Percentiles rank a stretch among this genome's conserved stretches.
These are phyloP conservation scores for Muraenolepis orangiensis DNA, from an alignment of 2,797 vertebrate genomes.

Conservation along the genomic window DNA sequence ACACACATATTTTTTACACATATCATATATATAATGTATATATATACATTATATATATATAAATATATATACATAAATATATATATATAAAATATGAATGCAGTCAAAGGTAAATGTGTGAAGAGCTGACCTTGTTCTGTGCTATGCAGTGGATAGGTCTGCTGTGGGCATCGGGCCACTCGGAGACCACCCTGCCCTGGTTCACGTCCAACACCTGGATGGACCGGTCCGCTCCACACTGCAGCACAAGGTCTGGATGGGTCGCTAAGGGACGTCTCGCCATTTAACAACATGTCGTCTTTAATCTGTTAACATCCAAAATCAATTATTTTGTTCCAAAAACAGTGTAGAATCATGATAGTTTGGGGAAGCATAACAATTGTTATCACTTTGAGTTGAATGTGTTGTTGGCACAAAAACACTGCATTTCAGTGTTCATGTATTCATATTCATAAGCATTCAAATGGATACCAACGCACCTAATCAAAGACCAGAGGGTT, in stretches of 20 bases:
- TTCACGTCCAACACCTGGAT: constrained; percentile 89
- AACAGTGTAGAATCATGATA: neutral
- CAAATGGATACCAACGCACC: neutral
- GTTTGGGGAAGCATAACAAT: neutral
- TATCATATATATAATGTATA: no score
- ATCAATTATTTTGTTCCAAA: neutral
- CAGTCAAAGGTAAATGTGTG: neutral
- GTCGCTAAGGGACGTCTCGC: constrained; percentile 39
- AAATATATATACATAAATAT: no score
- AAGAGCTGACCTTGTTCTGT: constrained; percentile 82
- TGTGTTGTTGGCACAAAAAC: neutral
- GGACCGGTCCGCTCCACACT: constrained; percentile 77
- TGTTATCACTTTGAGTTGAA: no score
- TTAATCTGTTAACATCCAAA: neutral
- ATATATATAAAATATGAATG: no score
- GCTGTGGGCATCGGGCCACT: constrained; percentile 77
- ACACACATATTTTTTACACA: no score
- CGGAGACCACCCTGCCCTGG: constrained; percentile 65
- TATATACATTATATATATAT: no score
- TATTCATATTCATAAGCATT: neutral
- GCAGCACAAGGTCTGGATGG: constrained; percentile 78
- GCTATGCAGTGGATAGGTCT: constrained; percentile 81
- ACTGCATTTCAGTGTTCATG: neutral
- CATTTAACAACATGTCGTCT: neutral
- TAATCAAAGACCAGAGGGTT: neutral